A percentile compares a stretch with the other conserved stretches of the same genome.
Conservation (phyloP, 2,797 vertebrate species). For the Rachycentron canadum region DNA sequence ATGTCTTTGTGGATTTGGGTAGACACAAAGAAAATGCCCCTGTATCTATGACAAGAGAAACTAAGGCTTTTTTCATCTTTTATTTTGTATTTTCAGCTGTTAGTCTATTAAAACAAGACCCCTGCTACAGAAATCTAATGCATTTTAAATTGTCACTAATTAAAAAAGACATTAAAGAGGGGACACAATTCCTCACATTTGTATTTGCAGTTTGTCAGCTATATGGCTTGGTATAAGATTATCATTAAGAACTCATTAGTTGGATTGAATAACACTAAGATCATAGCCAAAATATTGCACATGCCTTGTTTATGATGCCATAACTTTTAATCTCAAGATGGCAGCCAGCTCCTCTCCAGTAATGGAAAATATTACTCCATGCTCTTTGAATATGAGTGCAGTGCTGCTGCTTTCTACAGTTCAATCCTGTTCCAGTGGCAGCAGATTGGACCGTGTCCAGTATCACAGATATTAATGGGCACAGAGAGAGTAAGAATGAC, state of each 20-base stretch:
- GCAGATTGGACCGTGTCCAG: slow-evolving; percentile 61
- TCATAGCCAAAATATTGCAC: slow-evolving; percentile 22
- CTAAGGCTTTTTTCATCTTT: background rate
- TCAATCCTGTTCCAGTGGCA: slow-evolving; percentile 41
- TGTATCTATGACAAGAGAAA: slow-evolving; percentile 16
- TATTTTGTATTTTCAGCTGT: background rate
- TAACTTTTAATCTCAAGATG: slow-evolving; percentile 53
- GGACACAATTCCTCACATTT: background rate
- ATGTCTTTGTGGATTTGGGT: slow-evolving; percentile 9
- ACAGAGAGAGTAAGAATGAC: slow-evolving; percentile 60
- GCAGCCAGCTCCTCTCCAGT: slow-evolving; percentile 37
- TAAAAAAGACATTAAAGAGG: background rate
- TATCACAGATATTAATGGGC: slow-evolving; percentile 61
- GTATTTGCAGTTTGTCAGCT: slow-evolving; percentile 7
- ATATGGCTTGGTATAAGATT: slow-evolving; percentile 15
- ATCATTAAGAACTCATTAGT: slow-evolving; percentile 47
- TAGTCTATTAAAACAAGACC: background rate
- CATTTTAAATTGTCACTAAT: slow-evolving; percentile 18
- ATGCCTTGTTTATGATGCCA: slow-evolving; percentile 42
- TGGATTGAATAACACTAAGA: slow-evolving; percentile 34
- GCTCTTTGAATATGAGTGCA: slow-evolving; percentile 44
- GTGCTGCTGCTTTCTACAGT: slow-evolving; percentile 34
- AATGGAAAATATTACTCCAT: slow-evolving; percentile 48
- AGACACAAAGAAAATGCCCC: background rate
- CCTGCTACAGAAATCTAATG: background rate